phyloP scores from a whole-genome alignment of 2,113 vertebrate genomes.

The Micronisus gabar region DNA sequence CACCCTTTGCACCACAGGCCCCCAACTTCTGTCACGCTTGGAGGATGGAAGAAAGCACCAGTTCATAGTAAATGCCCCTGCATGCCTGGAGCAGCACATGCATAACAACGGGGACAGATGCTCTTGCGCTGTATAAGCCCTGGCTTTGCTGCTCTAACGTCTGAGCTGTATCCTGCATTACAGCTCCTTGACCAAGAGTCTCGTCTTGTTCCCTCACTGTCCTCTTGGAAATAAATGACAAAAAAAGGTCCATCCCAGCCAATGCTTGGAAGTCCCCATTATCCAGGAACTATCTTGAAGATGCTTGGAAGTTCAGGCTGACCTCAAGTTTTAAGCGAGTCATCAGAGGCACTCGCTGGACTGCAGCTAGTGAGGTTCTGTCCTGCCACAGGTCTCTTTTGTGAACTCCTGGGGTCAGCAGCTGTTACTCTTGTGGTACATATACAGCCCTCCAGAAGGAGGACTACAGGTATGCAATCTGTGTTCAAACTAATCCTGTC shows the following conservation, averaged over 20 bases:
- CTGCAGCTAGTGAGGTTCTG: background rate
- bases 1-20: background rate
- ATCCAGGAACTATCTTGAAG: background rate
- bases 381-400: background rate
- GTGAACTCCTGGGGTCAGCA: background rate
- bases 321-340: background rate
- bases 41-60: background rate
- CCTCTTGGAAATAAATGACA: background rate
- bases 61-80: background rate
- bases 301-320: background rate
- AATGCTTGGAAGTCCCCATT: background rate
- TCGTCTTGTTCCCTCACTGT: background rate
- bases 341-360: background rate
- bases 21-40: background rate
- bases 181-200: background rate
- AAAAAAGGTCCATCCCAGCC: background rate
- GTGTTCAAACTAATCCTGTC: background rate
- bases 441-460: background rate
- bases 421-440: background rate
- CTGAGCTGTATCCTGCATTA: background rate
- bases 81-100: background rate
- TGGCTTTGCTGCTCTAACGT: background rate
- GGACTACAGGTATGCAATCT: background rate
- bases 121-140: background rate
- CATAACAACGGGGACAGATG: background rate